These are phyloP conservation scores for Orchesella flavescens DNA, from an alignment of 2,888 invertebrate genomes.

Conservation along the genomic window DNA sequence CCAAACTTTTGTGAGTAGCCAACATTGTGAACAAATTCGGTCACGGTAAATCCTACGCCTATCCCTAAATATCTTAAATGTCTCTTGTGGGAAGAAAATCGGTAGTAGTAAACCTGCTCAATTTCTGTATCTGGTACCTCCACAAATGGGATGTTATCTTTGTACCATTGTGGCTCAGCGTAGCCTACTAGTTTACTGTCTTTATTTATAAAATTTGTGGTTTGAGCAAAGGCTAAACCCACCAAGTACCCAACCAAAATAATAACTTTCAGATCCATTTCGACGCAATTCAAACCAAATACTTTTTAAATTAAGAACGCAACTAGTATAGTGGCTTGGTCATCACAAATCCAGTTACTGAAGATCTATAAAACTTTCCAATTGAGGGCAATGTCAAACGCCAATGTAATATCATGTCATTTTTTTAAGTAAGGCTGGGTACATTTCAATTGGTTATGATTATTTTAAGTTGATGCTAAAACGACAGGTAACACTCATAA, in stretches of 20 bases:
- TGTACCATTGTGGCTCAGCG: conserved; percentile 68
- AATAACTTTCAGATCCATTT: conserved; percentile 10
- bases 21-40: conserved; percentile 69
- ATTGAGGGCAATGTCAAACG: too few species aligned
- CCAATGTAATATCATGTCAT: too few species aligned
- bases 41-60: conserved; percentile 68
- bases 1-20: conserved; percentile 69
- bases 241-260: neutral
- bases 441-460: too few species aligned
- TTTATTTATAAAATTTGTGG: conserved; percentile 61
- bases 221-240: conserved; percentile 32
- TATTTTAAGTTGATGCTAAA: too few species aligned
- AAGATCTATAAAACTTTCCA: too few species aligned
- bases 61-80: conserved; percentile 68
- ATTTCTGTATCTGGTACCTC: conserved; percentile 69
- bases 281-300: too few species aligned
- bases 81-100: conserved; percentile 68
- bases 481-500: too few species aligned
- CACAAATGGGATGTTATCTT: conserved; percentile 69
- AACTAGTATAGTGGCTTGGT: too few species aligned
- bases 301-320: too few species aligned
- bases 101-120: conserved; percentile 70
- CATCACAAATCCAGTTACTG: too few species aligned
- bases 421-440: too few species aligned
- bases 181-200: conserved; percentile 53